Evolutionary conservation across 1,140 invertebrate species (phyloP).

Genomic region (Triops longicaudatus): DNA sequence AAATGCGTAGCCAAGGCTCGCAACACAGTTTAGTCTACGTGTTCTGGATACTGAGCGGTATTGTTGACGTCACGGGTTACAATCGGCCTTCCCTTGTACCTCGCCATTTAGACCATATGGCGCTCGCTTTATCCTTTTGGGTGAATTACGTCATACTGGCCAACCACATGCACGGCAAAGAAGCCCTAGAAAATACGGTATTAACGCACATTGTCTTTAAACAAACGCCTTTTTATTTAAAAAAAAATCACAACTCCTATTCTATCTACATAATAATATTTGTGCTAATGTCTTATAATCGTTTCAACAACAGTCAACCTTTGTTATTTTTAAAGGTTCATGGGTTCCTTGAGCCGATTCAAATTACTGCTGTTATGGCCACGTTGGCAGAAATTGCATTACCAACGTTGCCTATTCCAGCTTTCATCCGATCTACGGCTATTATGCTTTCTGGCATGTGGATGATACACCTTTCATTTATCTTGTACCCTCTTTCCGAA

Average conservation of each 20-base stretch:
- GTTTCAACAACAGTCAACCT: background rate
- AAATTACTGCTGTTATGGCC: background rate
- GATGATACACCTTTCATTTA: background rate
- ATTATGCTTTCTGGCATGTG: background rate
- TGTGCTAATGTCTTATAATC: too few relatives aligned
- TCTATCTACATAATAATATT: too few relatives aligned
- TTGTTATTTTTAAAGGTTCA: background rate
- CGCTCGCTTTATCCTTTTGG: background rate
- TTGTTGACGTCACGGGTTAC: background rate
- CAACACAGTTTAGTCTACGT: conserved; percentile 1
- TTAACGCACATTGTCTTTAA: background rate
- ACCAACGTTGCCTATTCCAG: background rate
- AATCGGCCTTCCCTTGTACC: background rate
- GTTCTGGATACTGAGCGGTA: background rate
- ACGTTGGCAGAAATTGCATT: background rate
- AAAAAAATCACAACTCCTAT: too few relatives aligned
- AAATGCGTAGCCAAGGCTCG: background rate
- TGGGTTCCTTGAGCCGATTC: background rate
- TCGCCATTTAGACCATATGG: background rate
- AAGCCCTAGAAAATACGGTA: background rate
- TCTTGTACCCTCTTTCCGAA: background rate
- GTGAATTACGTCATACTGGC: background rate
- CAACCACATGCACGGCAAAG: background rate
- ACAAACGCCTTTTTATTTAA: background rate
- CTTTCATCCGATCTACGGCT: background rate